Base-by-base conservation (phyloP, 2,113 vertebrate species). In the Bostrychus sinensis region DNA sequence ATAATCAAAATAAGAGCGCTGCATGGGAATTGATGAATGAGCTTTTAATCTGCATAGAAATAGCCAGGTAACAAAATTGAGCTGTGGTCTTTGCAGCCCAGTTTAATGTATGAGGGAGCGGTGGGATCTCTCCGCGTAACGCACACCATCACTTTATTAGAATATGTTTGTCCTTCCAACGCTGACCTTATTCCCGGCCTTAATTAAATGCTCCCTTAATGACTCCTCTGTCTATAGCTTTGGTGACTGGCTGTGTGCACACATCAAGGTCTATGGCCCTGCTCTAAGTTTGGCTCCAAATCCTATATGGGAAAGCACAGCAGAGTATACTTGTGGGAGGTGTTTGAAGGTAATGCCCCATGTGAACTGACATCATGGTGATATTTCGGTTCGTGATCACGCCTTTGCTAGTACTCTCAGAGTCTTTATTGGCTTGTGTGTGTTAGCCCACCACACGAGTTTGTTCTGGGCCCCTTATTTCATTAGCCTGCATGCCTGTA, bases 121-220 rank as follows among this genome's bases (percentile, higher is more conserved):
- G 43, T 71, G 78, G 81, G 81, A 86, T 75, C 72, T 56, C 72
- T 56, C 71, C 3, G 37, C 72, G 72, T 79, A 60, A 75, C 81
- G 66, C 75, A 69, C 82, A 81, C 72, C 69, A 64, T 56, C 74
- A 51, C 69, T 88, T 91, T 88, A 90, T 91, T 88, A 87, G 81
- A 88, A 85, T 87, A 88, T 85, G 87, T 91, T 91, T 91, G 91
- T 92, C 91, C 92, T 92, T 92, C 88, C 78, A 83, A 79, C 36
- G 20, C 66, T 89, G 90, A 91, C 91, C 90, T 91, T 89, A 88
- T 90, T 91, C 82, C 79, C 62, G 59, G 69, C 80, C 83, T 88
- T 90, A 91, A 91, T 93, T 91, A 92, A 92, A 91, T 72, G 70
- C 69, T 83, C 74, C 78, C 80, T 86, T 91, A 91, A 92, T 89